Evolutionary conservation across 1,140 invertebrate genomes (phyloP).

Genomic region (Nomia melanderi): DNA sequence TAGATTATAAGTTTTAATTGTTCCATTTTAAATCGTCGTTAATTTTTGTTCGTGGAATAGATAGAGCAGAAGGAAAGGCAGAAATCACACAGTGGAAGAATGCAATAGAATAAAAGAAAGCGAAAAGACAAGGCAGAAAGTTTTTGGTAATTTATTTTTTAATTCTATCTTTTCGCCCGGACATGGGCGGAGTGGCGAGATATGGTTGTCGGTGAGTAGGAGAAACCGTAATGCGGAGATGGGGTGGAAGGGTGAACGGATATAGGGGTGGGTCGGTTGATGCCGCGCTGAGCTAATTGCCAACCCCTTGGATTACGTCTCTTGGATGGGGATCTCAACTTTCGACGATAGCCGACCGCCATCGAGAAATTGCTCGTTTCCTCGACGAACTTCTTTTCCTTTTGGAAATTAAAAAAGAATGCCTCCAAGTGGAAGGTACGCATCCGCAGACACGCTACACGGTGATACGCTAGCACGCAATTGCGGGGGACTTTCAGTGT

Average conservation of each 20-base stretch:
- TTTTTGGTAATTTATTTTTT: conserved; percentile 71
- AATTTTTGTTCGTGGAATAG: too few species aligned
- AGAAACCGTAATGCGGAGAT: conserved; percentile 54
- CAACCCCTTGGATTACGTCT: conserved; percentile 69
- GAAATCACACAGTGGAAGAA: neutral
- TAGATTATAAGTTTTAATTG: too few species aligned
- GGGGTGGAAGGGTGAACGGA: conserved; percentile 54
- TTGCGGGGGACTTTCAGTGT: conserved; percentile 37
- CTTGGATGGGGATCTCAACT: conserved; percentile 69
- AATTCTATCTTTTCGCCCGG: conserved; percentile 71
- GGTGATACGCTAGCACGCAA: conserved; percentile 22
- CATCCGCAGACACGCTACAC: neutral
- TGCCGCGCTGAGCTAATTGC: conserved; percentile 72
- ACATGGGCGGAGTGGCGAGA: conserved; percentile 44
- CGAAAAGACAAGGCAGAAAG: conserved; percentile 7
- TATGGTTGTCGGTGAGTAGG: conserved; percentile 42
- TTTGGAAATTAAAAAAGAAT: conserved; percentile 52
- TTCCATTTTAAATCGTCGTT: too few species aligned
- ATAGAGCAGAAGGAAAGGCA: too few species aligned
- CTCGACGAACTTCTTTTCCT: conserved; percentile 22
- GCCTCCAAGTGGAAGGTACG: conserved; percentile 12
- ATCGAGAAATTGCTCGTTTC: conserved; percentile 54
- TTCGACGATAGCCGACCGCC: conserved; percentile 49
- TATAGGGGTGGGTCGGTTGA: conserved; percentile 48
- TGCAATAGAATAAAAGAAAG: conserved; percentile 6